Conservation (phyloP, 2,797 vertebrate genomes). For the Mus minutoides region DNA sequence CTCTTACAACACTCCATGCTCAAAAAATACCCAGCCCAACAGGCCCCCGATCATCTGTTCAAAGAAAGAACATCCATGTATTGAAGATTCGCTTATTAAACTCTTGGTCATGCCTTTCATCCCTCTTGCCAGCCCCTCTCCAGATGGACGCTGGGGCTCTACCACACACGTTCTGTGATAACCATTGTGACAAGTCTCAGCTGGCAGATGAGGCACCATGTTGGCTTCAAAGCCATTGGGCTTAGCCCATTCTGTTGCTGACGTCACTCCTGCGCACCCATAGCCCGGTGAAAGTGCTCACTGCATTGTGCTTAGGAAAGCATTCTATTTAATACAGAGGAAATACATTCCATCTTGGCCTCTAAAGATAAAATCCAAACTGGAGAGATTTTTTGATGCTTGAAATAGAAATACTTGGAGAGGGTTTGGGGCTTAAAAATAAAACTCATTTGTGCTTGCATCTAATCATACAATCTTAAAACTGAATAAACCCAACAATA, state of each 20-base stretch:
- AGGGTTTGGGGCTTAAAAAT: constrained; percentile 71
- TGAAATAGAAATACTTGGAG: constrained; percentile 67
- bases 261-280: not conserved
- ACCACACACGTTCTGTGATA: not conserved
- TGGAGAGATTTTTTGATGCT: constrained; percentile 68
- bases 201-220: not conserved
- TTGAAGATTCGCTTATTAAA: not conserved
- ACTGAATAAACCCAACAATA: constrained; percentile 57
- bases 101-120: not conserved
- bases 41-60: not conserved
- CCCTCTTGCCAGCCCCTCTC: not conserved
- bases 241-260: not conserved
- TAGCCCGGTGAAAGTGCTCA: not conserved
- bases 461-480: constrained; percentile 71
- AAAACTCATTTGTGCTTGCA: constrained; percentile 67
- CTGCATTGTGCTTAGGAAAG: constrained; percentile 46
- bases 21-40: constrained; percentile 2
- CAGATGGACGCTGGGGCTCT: not conserved
- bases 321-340: constrained; percentile 36
- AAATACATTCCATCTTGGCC: constrained; percentile 67
- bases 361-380: constrained; percentile 76
- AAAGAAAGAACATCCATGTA: not conserved
- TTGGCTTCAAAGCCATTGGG: not conserved
- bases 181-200: not conserved
- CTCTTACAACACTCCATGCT: not conserved